phyloP scores from a whole-genome alignment of 2,888 invertebrate genomes.

The Drosophila paramelanica region DNA sequence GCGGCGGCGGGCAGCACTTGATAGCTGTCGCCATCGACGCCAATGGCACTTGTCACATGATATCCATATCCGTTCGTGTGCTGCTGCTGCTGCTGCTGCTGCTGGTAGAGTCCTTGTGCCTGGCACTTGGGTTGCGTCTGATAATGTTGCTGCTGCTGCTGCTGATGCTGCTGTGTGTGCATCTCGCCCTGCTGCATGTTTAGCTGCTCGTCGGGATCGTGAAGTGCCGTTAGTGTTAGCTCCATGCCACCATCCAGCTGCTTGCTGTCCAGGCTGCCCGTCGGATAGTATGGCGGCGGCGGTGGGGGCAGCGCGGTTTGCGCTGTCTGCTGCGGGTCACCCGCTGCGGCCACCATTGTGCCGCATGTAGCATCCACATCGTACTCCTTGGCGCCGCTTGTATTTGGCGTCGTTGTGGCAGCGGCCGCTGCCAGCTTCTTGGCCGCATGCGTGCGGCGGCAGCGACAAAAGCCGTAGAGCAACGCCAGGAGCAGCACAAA shows the following conservation, averaged over 20 bases:
- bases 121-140: slow-evolving; percentile 50
- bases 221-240: slow-evolving; percentile 77
- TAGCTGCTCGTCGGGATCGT: slow-evolving; percentile 79
- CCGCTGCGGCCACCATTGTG: slow-evolving; percentile 51
- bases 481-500: slow-evolving; percentile 71
- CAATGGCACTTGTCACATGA: slow-evolving; percentile 83
- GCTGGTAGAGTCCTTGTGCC: slow-evolving; percentile 51
- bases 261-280: slow-evolving; percentile 80
- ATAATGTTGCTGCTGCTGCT: slow-evolving; percentile 50
- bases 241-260: slow-evolving; percentile 78
- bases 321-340: slow-evolving; percentile 40
- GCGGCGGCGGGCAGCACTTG: slow-evolving; percentile 81
- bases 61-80: slow-evolving; percentile 82
- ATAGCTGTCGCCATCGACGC: slow-evolving; percentile 83
- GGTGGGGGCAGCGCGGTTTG: slow-evolving; percentile 55
- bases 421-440: slow-evolving; percentile 69
- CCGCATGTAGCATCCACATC: slow-evolving; percentile 67
- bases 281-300: slow-evolving; percentile 80
- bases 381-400: slow-evolving; percentile 68
- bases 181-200: slow-evolving; percentile 68
- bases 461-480: slow-evolving; percentile 78
- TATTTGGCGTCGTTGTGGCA: slow-evolving; percentile 27
- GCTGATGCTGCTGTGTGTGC: slow-evolving; percentile 65
- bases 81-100: slow-evolving; percentile 25
- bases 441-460: slow-evolving; percentile 71